phyloP scores from a whole-genome alignment of 2,797 vertebrate species.

The Pitangus sulphuratus region DNA sequence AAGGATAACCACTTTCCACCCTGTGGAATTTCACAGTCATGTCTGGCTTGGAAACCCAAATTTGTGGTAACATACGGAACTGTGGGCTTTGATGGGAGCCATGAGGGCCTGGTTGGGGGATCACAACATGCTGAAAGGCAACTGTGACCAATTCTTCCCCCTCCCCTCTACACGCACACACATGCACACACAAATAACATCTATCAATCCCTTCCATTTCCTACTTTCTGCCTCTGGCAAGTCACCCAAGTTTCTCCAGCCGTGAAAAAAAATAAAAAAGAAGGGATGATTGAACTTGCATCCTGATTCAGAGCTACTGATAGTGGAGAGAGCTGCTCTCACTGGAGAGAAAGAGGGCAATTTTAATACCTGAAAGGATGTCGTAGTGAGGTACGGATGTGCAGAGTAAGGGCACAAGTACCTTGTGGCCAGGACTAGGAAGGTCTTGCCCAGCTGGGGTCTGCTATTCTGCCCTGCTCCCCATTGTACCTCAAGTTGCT shows the following conservation, averaged over 20 bases:
- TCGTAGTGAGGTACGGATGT: too few species aligned
- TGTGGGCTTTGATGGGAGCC: constrained; percentile 1
- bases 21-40: neutral
- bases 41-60: neutral
- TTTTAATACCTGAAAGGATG: neutral
- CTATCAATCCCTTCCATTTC: neutral
- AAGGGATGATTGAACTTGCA: neutral
- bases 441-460: neutral
- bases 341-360: neutral
- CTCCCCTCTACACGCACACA: neutral
- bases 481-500: neutral
- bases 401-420: neutral
- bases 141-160: neutral
- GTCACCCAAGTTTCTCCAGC: neutral
- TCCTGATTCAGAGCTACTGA: neutral
- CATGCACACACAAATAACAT: neutral
- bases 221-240: neutral
- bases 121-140: neutral
- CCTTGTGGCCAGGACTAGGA: neutral
- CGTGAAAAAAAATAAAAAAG: neutral
- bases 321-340: neutral
- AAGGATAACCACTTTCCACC: neutral
- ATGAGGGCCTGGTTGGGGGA: neutral
- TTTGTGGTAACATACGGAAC: neutral
- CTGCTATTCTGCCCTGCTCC: neutral